Evolutionary conservation across 1,140 invertebrate genomes (phyloP).

Genomic region (Chironomus tepperi): DNA sequence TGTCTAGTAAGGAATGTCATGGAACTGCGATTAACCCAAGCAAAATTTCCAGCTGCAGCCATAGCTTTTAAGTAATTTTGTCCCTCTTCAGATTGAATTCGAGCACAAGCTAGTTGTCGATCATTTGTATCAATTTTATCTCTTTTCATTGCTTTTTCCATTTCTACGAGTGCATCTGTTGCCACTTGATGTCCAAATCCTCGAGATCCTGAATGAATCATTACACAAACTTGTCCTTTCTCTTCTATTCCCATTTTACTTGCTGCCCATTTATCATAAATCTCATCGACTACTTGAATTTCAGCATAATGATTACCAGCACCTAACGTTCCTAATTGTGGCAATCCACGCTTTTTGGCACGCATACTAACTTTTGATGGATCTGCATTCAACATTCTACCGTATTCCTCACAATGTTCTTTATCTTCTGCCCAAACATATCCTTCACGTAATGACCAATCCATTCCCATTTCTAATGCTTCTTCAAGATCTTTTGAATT

Average conservation of each 20-base stretch:
- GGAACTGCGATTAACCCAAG: conserved; percentile 98
- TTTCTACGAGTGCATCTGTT: conserved; percentile 94
- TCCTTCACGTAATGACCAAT: conserved; percentile 98
- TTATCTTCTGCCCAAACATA: conserved; percentile 99
- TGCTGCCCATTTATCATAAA: conserved; percentile 95
- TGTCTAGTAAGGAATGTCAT: conserved; percentile 98
- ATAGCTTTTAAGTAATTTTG: conserved; percentile 98
- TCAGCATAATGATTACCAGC: conserved; percentile 99
- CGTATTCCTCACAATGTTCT: conserved; percentile 99
- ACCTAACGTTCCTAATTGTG: conserved; percentile 95
- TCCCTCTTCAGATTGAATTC: conserved; percentile 85
- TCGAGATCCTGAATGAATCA: conserved; percentile 98
- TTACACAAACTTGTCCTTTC: conserved; percentile 93
- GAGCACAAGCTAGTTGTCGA: conserved; percentile 94
- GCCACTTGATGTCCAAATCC: conserved; percentile 99
- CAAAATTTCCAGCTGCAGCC: conserved; percentile 99
- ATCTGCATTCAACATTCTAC: conserved; percentile 98
- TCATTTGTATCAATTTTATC: conserved; percentile 98
- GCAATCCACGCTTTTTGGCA: conserved; percentile 97
- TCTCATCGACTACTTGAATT: conserved; percentile 98
- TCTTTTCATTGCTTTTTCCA: conserved; percentile 99
- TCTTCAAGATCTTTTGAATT: conserved; percentile 94
- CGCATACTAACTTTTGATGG: conserved; percentile 91
- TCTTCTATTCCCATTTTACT: conserved; percentile 98
- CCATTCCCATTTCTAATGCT: conserved; percentile 99